phyloP scores from a whole-genome alignment of 2,888 invertebrate genomes.

The Pterobdella sp. region DNA sequence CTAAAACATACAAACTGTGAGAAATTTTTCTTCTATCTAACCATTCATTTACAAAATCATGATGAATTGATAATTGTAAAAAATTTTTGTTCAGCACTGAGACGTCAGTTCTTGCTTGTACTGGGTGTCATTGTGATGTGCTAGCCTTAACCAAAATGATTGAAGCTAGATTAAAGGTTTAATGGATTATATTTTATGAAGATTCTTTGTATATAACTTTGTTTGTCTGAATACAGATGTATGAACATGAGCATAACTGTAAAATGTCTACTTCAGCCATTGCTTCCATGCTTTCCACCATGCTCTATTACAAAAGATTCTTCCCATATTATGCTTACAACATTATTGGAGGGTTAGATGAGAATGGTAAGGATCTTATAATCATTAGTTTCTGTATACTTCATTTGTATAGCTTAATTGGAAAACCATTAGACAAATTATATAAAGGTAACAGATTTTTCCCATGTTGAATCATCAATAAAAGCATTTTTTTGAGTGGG shows the following conservation, averaged over 20 bases:
- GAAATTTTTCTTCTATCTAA: slow-evolving; percentile 21
- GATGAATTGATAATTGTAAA: neutral
- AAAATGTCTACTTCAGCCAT: slow-evolving; percentile 82
- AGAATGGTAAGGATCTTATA: slow-evolving; percentile 58
- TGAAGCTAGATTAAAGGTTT: slow-evolving; percentile 72
- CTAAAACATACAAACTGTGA: slow-evolving; percentile 71
- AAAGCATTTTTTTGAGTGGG: too few relatives aligned
- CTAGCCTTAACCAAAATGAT: slow-evolving; percentile 77
- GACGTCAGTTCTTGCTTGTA: slow-evolving; percentile 79
- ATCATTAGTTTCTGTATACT: neutral
- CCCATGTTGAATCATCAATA: too few relatives aligned
- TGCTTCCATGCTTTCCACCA: slow-evolving; percentile 89
- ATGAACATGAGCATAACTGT: slow-evolving; percentile 78
- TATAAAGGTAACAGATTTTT: neutral
- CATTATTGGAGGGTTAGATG: slow-evolving; percentile 86
- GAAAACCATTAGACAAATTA: neutral
- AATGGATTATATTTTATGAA: slow-evolving; percentile 1
- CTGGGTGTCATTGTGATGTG: slow-evolving; percentile 96
- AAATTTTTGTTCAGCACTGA: slow-evolving; percentile 56
- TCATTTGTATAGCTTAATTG: neutral
- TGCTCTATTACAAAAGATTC: slow-evolving; percentile 90
- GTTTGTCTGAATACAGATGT: slow-evolving; percentile 58
- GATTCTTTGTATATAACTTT: neutral
- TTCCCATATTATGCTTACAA: slow-evolving; percentile 97
- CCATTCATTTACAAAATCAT: neutral